A percentile compares a stretch with the other conserved stretches of the same genome.
These are phyloP conservation scores for Enteromius mattozi DNA, from an alignment of 2,797 vertebrate genomes.

Conservation along the genomic window DNA sequence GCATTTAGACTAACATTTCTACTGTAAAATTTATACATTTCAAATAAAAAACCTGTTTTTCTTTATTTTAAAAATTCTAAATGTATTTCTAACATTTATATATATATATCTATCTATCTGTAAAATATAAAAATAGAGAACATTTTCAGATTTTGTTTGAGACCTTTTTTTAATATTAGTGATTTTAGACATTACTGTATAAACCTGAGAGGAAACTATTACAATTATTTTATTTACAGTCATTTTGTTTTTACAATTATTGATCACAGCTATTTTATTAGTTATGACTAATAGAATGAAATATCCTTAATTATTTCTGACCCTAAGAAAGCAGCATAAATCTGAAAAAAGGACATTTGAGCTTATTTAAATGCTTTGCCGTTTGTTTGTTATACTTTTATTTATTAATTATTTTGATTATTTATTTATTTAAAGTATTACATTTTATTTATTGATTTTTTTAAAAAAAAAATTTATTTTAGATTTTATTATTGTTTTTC, in stretches of 20 bases:
- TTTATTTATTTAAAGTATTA: no score
- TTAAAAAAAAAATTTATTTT: no score
- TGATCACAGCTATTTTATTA: not conserved
- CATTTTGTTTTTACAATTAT: not conserved
- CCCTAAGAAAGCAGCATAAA: not conserved
- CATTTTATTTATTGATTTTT: no score
- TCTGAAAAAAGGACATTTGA: not conserved
- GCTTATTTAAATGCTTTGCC: not conserved
- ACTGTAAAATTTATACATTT: not conserved
- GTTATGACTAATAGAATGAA: not conserved
- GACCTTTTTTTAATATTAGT: not conserved
- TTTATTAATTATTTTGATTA: not conserved
- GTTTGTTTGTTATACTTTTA: not conserved
- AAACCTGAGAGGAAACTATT: not conserved
- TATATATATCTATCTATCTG: not conserved
- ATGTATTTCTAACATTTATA: not conserved
- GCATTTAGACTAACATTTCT: not conserved
- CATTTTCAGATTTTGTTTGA: no score
- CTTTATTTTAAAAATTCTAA: not conserved
- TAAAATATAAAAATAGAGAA: no score
- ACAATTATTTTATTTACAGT: not conserved
- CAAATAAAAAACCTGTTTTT: no score
- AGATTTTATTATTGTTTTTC: not conserved
- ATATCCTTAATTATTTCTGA: not conserved
- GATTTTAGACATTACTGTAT: not conserved